Conservation (phyloP, 2,888 invertebrate genomes). For the Torymus auratus region DNA sequence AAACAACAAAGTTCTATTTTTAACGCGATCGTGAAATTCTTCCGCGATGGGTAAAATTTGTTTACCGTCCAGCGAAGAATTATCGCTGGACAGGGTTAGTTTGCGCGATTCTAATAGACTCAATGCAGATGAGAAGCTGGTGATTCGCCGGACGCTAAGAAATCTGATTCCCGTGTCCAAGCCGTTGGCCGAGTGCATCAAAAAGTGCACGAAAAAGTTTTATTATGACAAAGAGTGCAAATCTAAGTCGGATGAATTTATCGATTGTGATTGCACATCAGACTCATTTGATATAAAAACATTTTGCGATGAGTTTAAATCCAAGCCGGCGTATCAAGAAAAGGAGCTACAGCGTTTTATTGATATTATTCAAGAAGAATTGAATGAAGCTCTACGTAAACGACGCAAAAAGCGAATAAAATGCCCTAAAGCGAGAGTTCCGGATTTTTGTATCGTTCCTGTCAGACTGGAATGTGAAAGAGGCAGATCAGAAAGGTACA, state of each 20-base stretch:
- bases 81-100: not conserved
- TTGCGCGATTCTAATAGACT: conserved; percentile 5
- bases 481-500: conserved; percentile 10
- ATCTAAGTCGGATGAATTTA: not conserved
- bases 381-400: conserved; percentile 7
- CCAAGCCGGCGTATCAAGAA: conserved; percentile 3
- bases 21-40: not conserved
- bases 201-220: not conserved
- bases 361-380: not conserved
- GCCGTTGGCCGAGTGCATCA: conserved; percentile 11
- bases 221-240: not conserved
- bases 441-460: conserved; percentile 34
- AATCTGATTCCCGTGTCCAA: conserved; percentile 13
- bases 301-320: conserved; percentile 9
- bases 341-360: conserved; percentile 17
- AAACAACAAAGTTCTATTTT: no score
- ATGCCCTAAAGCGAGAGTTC: not conserved
- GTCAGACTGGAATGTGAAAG: conserved; percentile 7
- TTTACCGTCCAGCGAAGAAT: not conserved
- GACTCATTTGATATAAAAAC: not conserved
- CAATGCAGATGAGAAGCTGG: not conserved
- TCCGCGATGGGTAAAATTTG: conserved; percentile 10
- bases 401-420: no score
- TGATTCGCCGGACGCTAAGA: conserved; percentile 16
- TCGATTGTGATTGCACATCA: conserved; percentile 21